Base-by-base conservation (phyloP, 1,140 invertebrate genomes). In the Marisa cornuarietis region DNA sequence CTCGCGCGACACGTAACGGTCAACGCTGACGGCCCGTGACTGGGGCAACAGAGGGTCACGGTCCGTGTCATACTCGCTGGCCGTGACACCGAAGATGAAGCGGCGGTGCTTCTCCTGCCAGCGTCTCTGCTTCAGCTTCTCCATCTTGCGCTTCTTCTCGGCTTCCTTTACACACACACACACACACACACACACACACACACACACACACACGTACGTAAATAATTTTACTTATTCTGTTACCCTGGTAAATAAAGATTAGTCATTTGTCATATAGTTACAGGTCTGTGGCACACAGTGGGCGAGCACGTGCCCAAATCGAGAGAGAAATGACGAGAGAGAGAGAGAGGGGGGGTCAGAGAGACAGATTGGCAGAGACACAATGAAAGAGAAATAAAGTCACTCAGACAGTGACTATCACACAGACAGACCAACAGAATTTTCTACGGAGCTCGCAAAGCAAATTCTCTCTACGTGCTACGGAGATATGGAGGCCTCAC, bases 61-160 rank as follows among this genome's bases (percentile, higher is more conserved):
- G 22, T 87, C 85, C 51, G 82, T 82, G 20, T 85, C 81, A 20
- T 76, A 82, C 1, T 80, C 81, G 26, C 81, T 78, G 61, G 82
- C 83, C 8, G 83, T 78, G 22, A 85, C 80, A 22, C 88, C 86
- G 78, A 88, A 86, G 73, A 89, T 84, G 71, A 87, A 85, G 18
- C 84, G 84, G 42, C 88, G 82, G 79, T 90, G 88, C 79, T 88
- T 88, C 74, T 90, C 88, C 69, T 90, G 88, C 88, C 88, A 90
- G 54, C 87, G 76, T 72, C 86, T 88, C 80, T 90, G 88, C 75
- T 88, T 88, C 79, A 88, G 78, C 78, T 88, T 88, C 73, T 90
- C 88, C 73, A 86, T 85, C 74, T 89, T 88, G 4, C 88, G 83
- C 80, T 90, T 90, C 84, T 87, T 89, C 73, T 90, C 88, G 18